phyloP scores from a whole-genome alignment of 2,797 vertebrate genomes.

The Pygocentrus nattereri region DNA sequence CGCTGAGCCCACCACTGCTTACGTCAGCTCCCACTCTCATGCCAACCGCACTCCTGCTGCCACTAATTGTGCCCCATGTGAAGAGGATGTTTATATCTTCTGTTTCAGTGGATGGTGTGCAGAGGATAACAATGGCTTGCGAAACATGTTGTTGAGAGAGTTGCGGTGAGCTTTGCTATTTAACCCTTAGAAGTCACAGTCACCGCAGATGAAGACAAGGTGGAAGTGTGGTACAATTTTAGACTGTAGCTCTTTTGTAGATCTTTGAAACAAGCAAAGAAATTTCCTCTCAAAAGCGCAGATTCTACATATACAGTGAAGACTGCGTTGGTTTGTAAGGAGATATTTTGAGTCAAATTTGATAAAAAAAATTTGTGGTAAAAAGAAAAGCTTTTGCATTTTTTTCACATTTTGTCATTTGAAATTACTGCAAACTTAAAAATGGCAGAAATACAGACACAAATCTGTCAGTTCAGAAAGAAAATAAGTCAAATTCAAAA shows the following conservation, averaged over 20 bases:
- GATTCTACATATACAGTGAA: neutral
- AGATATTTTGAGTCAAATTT: no score
- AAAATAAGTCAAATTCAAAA: no score
- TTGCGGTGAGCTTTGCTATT: neutral
- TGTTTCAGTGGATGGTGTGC: constrained; percentile 37
- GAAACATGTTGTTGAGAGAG: constrained; percentile 31
- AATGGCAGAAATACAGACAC: no score
- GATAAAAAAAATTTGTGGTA: no score
- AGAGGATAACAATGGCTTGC: constrained; percentile 38
- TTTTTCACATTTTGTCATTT: no score
- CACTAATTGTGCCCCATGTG: constrained; percentile 54
- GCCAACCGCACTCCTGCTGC: constrained; percentile 51
- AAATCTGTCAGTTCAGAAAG: no score
- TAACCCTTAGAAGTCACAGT: neutral
- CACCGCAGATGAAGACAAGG: neutral
- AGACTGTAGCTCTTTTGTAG: neutral
- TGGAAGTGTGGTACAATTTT: neutral
- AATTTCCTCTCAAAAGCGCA: neutral
- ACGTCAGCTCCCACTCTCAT: constrained; percentile 46
- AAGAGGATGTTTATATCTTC: constrained; percentile 49
- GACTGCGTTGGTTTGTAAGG: no score
- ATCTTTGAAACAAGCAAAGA: no score
- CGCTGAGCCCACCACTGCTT: constrained; percentile 25
- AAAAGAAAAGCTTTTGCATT: no score
- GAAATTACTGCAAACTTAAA: no score